Conservation (phyloP, 2,113 vertebrate species). For the Paratilapia polleni region DNA sequence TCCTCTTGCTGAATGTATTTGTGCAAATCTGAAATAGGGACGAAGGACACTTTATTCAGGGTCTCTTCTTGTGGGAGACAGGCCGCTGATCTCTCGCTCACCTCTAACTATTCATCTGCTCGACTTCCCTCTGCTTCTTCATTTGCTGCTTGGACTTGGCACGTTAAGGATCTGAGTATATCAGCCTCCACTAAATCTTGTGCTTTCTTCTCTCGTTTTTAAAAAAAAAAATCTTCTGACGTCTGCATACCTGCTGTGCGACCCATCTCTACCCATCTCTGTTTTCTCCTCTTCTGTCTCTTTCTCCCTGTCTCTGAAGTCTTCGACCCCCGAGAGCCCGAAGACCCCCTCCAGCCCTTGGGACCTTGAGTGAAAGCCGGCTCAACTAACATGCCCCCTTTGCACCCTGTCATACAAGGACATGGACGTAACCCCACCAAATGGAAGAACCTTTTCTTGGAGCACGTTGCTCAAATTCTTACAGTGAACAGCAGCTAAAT, state of each 20-base stretch:
- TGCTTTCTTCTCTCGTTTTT: conserved; percentile 55
- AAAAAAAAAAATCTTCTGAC: conserved; percentile 64
- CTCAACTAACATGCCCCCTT: conserved; percentile 66
- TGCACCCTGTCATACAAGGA: conserved; percentile 67
- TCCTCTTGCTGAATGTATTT: conserved; percentile 78
- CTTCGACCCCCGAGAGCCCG: conserved; percentile 81
- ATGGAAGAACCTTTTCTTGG: conserved; percentile 60
- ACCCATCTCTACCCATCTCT: conserved; percentile 81
- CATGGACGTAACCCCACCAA: conserved; percentile 54
- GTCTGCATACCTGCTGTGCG: conserved; percentile 67
- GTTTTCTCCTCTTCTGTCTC: conserved; percentile 82
- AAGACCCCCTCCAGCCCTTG: conserved; percentile 80
- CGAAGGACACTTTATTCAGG: conserved; percentile 58
- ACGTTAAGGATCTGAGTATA: conserved; percentile 58
- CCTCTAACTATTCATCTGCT: conserved; percentile 69
- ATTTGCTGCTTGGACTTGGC: conserved; percentile 76
- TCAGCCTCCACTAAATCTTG: conserved; percentile 52
- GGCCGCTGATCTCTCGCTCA: conserved; percentile 65
- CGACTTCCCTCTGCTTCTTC: conserved; percentile 69
- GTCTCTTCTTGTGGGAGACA: conserved; percentile 54
- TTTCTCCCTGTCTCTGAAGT: conserved; percentile 82
- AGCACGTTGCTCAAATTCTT: conserved; percentile 59
- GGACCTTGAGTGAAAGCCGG: conserved; percentile 83
- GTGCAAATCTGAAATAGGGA: conserved; percentile 69
- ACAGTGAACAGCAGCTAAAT: conserved; percentile 48